Percentiles rank a stretch among this genome's conserved stretches.
Evolutionary conservation across 2,113 vertebrate species (phyloP).

Genomic region (Uria aalge): DNA sequence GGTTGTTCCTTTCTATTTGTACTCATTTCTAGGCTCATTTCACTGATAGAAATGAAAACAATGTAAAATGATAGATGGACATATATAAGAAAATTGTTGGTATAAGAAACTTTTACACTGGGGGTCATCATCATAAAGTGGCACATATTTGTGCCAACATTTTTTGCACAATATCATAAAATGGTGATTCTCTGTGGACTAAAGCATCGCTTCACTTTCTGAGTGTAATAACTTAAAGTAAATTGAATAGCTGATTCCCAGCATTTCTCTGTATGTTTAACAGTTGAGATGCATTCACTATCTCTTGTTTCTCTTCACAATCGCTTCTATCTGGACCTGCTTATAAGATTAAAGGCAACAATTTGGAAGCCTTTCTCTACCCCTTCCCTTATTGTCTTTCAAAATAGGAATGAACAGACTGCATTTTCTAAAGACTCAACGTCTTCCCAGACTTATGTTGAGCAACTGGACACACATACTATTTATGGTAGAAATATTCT

Average conservation of each 20-base stretch:
- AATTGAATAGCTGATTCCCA: neutral
- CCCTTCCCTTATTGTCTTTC: neutral
- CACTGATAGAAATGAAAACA: neutral
- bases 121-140: neutral
- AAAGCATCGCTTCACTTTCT: neutral
- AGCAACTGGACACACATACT: neutral
- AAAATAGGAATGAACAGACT: neutral
- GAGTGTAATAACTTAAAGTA: neutral
- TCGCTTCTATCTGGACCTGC: accelerated
- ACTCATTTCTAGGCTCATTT: neutral
- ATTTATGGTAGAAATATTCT: neutral
- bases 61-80: neutral
- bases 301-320: neutral
- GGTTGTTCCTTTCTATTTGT: neutral
- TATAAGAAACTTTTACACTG: neutral
- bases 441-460: neutral
- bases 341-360: neutral
- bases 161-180: neutral
- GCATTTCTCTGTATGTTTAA: neutral
- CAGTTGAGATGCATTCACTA: neutral
- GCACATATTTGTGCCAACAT: neutral
- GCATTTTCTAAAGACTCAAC: neutral
- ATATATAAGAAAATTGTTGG: neutral
- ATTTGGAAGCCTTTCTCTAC: neutral
- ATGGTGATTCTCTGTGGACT: neutral